Percentiles rank a stretch among this genome's conserved stretches.
These are phyloP conservation scores for Bombylius discolor DNA, from an alignment of 2,888 invertebrate species.

Conservation along the genomic window DNA sequence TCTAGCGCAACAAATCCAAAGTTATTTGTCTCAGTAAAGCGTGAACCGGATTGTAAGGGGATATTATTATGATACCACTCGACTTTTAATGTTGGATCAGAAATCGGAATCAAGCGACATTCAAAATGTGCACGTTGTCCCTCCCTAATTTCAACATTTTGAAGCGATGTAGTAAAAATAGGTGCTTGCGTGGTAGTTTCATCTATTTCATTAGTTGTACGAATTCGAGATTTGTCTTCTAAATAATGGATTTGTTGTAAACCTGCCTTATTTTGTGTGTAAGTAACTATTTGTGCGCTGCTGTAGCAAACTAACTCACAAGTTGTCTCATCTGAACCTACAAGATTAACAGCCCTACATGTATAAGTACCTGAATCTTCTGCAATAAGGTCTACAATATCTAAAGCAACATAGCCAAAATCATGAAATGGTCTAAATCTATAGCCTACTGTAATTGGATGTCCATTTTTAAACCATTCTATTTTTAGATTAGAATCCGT, in stretches of 20 bases:
- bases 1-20: conserved; percentile 96
- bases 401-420: conserved; percentile 95
- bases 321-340: conserved; percentile 77
- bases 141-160: conserved; percentile 85
- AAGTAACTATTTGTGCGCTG: conserved; percentile 67
- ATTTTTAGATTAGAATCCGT: conserved; percentile 93
- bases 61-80: conserved; percentile 92
- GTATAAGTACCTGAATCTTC: conserved; percentile 93
- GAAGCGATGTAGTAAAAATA: conserved; percentile 82
- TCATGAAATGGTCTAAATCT: conserved; percentile 94
- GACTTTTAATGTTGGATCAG: conserved; percentile 84
- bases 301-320: conserved; percentile 61
- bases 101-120: conserved; percentile 84
- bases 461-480: conserved; percentile 93
- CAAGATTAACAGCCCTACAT: conserved; percentile 79
- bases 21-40: conserved; percentile 91
- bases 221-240: conserved; percentile 70
- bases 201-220: conserved; percentile 59
- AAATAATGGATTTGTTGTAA: conserved; percentile 79
- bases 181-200: conserved; percentile 84
- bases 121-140: conserved; percentile 92
- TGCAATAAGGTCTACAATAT: conserved; percentile 88
- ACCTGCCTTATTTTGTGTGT: conserved; percentile 77
- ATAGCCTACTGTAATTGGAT: conserved; percentile 86
- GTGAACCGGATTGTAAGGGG: conserved; percentile 81